Percentiles rank a stretch among this genome's conserved stretches.
Conservation (phyloP, 2,888 invertebrate species). For the Pachliopta kotzebuea region DNA sequence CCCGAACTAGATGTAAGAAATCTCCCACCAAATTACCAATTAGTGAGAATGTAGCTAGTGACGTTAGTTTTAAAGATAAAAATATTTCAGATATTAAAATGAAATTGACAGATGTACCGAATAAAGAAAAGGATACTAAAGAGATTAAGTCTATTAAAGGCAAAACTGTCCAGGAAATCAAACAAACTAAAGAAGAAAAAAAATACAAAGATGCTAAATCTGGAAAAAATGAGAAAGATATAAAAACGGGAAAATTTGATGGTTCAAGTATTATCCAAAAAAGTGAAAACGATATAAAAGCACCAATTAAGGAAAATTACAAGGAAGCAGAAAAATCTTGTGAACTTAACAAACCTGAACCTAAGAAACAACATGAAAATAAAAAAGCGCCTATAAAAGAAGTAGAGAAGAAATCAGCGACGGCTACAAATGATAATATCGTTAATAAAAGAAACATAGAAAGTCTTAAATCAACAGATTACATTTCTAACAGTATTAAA, state of each 20-base stretch:
- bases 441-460: slow-evolving; percentile 36
- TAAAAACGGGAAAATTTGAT: slow-evolving; percentile 3
- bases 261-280: neutral
- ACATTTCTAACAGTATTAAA: slow-evolving; percentile 44
- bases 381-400: slow-evolving; percentile 20
- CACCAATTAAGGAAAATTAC: neutral
- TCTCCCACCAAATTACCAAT: slow-evolving; percentile 64
- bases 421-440: slow-evolving; percentile 31
- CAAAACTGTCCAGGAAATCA: slow-evolving; percentile 18
- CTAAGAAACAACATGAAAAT: slow-evolving; percentile 3
- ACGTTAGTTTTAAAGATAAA: slow-evolving; percentile 51
- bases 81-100: slow-evolving; percentile 28
- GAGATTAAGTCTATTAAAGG: slow-evolving; percentile 20
- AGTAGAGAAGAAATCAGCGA: slow-evolving; percentile 27
- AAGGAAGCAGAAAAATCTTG: neutral
- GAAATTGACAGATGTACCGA: slow-evolving; percentile 19
- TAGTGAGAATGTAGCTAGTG: slow-evolving; percentile 50
- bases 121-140: slow-evolving; percentile 29
- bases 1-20: slow-evolving; percentile 57
- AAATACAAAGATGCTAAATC: slow-evolving; percentile 25
- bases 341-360: neutral
- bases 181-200: slow-evolving; percentile 31
- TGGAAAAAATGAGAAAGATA: slow-evolving; percentile 21
- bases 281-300: slow-evolving; percentile 2
- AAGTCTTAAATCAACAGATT: slow-evolving; percentile 36